A percentile compares a stretch with the other conserved stretches of the same genome.
Evolutionary conservation across 1,140 invertebrate species (phyloP).

Genomic region (Conus ventricosus): DNA sequence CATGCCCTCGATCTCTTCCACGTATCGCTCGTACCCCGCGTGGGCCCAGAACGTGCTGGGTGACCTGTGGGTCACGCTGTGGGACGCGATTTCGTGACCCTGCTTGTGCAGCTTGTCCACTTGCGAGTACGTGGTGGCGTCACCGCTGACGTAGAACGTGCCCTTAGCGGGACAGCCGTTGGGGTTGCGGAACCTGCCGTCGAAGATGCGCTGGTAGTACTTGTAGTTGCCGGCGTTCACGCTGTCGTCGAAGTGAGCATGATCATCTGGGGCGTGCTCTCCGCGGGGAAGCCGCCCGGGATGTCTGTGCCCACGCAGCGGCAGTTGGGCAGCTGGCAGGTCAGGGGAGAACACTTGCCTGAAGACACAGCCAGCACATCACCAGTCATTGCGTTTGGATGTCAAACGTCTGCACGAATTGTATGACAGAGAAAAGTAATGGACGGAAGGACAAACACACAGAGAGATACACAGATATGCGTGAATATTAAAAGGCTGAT

Average conservation of each 20-base stretch:
- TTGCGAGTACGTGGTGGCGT: slow-evolving; percentile 86
- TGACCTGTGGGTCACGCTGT: slow-evolving; percentile 76
- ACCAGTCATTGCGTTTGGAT: not conserved
- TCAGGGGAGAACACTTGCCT: slow-evolving; percentile 47
- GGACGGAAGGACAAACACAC: too few relatives aligned
- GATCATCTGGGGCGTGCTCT: slow-evolving; percentile 90
- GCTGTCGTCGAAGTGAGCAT: slow-evolving; percentile 97
- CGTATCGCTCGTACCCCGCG: slow-evolving; percentile 51
- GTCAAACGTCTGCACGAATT: not conserved
- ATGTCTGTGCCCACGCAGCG: slow-evolving; percentile 77
- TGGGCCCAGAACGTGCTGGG: slow-evolving; percentile 58
- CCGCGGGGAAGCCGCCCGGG: slow-evolving; percentile 79
- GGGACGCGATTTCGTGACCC: slow-evolving; percentile 89
- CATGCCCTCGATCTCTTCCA: slow-evolving; percentile 56
- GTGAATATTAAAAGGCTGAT: not conserved
- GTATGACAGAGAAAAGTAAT: too few relatives aligned
- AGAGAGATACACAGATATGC: not conserved
- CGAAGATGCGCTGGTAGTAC: slow-evolving; percentile 51
- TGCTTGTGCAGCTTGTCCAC: slow-evolving; percentile 87
- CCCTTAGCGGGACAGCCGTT: slow-evolving; percentile 87
- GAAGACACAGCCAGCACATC: not conserved
- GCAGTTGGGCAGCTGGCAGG: slow-evolving; percentile 52
- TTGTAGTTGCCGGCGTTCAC: slow-evolving; percentile 98
- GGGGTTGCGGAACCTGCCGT: slow-evolving; percentile 80
- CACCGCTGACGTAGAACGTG: slow-evolving; percentile 89